A percentile compares a stretch with the other conserved stretches of the same genome.
Evolutionary conservation across 2,113 vertebrate genomes (phyloP).

Genomic region (Triplophysa siluroides): DNA sequence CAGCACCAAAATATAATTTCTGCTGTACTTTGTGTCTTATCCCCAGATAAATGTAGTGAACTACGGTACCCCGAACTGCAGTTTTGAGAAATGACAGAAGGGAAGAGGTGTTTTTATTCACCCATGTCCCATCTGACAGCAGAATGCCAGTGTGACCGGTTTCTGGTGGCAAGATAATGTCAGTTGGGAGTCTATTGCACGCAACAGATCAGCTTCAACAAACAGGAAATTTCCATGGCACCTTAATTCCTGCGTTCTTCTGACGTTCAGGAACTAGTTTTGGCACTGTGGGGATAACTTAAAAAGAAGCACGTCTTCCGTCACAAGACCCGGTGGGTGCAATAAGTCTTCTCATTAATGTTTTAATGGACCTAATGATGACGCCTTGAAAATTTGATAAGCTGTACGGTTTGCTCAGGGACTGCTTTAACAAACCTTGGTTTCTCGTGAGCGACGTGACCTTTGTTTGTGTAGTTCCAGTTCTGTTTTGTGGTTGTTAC

Average conservation of each 20-base stretch:
- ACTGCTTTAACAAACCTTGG: conserved; percentile 16
- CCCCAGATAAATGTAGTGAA: not conserved
- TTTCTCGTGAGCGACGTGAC: conserved; percentile 27
- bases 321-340: conserved; percentile 16
- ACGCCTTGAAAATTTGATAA: conserved; percentile 24
- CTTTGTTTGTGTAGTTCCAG: conserved; percentile 37
- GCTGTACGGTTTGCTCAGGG: conserved; percentile 1
- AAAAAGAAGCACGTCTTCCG: not conserved
- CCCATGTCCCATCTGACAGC: conserved; percentile 30
- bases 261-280: conserved; percentile 30
- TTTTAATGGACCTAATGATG: conserved; percentile 8
- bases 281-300: conserved; percentile 3
- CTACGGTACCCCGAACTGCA: not conserved
- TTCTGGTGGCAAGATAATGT: conserved; percentile 14
- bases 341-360: conserved; percentile 27
- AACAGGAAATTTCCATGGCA: conserved; percentile 27
- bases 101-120: conserved; percentile 35
- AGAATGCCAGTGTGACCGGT: conserved; percentile 25
- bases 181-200: conserved; percentile 14
- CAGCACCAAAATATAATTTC: not conserved
- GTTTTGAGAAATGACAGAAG: not conserved
- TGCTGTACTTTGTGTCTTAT: not conserved
- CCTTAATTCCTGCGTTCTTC: conserved; percentile 17
- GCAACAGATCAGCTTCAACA: conserved; percentile 17
- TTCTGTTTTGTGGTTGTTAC: not conserved